These are phyloP conservation scores for Hydriomena furcata DNA, from an alignment of 2,888 invertebrate species.

Conservation along the genomic window DNA sequence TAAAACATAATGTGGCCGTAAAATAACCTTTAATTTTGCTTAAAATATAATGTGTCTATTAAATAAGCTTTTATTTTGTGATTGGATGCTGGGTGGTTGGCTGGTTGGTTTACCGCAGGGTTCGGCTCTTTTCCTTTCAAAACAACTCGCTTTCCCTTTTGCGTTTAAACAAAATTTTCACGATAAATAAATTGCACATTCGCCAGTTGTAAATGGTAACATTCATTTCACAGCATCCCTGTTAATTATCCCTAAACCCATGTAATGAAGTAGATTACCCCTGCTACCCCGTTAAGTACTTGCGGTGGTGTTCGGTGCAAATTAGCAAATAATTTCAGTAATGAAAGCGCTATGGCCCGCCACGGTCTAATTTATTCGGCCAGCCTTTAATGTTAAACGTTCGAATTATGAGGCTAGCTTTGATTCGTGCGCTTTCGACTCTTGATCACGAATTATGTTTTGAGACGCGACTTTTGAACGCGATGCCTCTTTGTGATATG, in stretches of 20 bases:
- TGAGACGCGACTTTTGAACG: conserved; percentile 15
- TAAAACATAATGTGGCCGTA: no score
- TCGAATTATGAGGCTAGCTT: conserved; percentile 47
- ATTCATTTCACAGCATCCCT: conserved; percentile 49
- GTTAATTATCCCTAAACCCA: conserved; percentile 64
- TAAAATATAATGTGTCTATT: no score
- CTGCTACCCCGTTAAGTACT: conserved; percentile 51
- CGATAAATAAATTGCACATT: conserved; percentile 19
- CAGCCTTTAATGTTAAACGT: conserved; percentile 42
- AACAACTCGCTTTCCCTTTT: background rate
- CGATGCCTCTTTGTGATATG: conserved; percentile 1
- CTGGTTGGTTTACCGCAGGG: no score
- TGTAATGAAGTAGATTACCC: conserved; percentile 69
- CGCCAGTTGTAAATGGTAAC: conserved; percentile 24
- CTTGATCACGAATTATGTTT: conserved; percentile 24
- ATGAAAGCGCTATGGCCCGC: conserved; percentile 61
- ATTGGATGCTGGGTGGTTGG: no score
- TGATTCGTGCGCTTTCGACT: conserved; percentile 43
- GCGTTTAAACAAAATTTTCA: conserved; percentile 5
- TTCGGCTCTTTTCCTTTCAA: no score
- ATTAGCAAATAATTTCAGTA: conserved; percentile 75
- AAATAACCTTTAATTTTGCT: no score
- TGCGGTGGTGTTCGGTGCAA: conserved; percentile 62
- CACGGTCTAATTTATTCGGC: conserved; percentile 48
- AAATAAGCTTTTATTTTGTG: no score